Percentiles rank a stretch among this genome's conserved stretches.
Conservation (phyloP, 2,797 vertebrate genomes). For the Coreius guichenoti region DNA sequence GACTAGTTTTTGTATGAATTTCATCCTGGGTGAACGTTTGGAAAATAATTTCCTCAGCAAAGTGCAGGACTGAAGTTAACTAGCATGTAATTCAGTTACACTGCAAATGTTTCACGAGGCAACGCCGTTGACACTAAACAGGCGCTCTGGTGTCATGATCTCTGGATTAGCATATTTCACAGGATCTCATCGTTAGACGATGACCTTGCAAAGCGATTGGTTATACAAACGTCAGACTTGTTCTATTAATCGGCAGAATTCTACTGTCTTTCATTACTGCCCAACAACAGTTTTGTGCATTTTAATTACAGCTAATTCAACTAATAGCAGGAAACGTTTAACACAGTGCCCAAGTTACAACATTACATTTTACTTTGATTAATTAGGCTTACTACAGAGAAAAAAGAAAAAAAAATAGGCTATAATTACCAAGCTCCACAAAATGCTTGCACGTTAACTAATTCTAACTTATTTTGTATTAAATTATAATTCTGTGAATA, state of each 20-base stretch:
- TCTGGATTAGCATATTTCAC: slow-evolving; percentile 31
- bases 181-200: background rate
- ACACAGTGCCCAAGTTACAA: background rate
- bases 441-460: background rate
- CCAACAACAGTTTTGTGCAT: background rate
- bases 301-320: background rate
- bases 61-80: slow-evolving; percentile 54
- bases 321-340: background rate
- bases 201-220: slow-evolving; percentile 9
- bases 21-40: slow-evolving; percentile 45
- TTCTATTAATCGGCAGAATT: slow-evolving; percentile 10
- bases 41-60: slow-evolving; percentile 34
- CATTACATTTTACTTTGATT: background rate
- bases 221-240: background rate
- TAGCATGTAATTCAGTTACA: slow-evolving; percentile 48
- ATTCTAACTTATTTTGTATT: background rate
- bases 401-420: background rate
- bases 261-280: background rate
- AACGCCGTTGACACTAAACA: slow-evolving; percentile 15
- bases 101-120: slow-evolving; percentile 35
- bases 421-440: background rate
- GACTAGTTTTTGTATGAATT: slow-evolving; percentile 42
- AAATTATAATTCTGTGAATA: background rate
- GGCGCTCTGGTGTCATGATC: background rate
- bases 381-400: background rate